A percentile compares a stretch with the other conserved stretches of the same genome.
Conservation (phyloP, 2,797 vertebrate species). For the Gila robusta region DNA sequence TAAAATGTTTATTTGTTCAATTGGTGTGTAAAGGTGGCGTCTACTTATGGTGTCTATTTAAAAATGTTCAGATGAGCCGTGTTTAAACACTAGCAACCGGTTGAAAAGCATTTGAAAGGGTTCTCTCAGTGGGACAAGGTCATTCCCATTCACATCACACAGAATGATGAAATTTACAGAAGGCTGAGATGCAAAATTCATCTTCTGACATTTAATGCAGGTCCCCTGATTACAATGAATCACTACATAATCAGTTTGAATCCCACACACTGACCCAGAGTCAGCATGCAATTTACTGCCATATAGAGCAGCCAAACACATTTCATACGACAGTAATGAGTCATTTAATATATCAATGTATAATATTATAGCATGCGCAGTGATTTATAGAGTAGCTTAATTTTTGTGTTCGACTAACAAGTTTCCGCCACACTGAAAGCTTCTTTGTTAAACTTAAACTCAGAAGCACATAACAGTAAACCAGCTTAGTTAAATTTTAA, state of each 20-base stretch:
- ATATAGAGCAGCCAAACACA: conserved; percentile 16
- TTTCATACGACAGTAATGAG: neutral
- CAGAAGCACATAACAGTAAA: conserved; percentile 18
- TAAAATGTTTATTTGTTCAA: conserved; percentile 59
- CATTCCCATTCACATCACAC: conserved; percentile 61
- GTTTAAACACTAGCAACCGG: conserved; percentile 70
- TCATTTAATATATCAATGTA: neutral
- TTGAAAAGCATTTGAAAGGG: conserved; percentile 26
- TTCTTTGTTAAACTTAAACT: conserved; percentile 31
- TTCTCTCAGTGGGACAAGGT: conserved; percentile 57
- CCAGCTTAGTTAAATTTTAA: conserved; percentile 9
- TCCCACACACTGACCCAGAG: conserved; percentile 40
- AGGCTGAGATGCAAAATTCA: conserved; percentile 30
- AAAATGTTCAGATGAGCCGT: conserved; percentile 70
- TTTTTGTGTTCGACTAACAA: neutral
- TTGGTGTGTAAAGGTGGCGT: conserved; percentile 71
- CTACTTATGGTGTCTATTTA: conserved; percentile 82
- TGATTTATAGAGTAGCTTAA: conserved; percentile 11
- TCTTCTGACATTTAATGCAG: conserved; percentile 40
- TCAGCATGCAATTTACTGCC: conserved; percentile 1
- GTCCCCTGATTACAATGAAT: conserved; percentile 49
- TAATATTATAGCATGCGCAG: neutral
- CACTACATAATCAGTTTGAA: conserved; percentile 39
- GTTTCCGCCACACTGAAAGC: neutral
- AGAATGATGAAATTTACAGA: conserved; percentile 27